phyloP scores from a whole-genome alignment of 2,113 vertebrate species.

The Ancistrus triradiatus region DNA sequence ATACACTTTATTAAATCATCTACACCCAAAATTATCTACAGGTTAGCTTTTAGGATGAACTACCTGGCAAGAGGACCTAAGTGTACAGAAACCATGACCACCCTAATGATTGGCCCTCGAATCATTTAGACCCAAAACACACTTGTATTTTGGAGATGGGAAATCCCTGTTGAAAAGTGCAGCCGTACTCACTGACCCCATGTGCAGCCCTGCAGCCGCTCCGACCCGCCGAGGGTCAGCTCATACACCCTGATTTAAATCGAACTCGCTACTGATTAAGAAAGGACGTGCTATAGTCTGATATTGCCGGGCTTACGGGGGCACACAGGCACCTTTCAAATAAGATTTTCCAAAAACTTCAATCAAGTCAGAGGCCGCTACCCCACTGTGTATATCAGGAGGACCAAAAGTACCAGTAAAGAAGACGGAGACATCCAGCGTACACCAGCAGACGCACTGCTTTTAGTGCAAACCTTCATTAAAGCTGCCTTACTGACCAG shows the following conservation, averaged over 20 bases:
- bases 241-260: too few relatives aligned
- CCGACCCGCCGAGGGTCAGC: too few relatives aligned
- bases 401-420: constrained; percentile 3
- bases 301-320: too few relatives aligned
- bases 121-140: too few relatives aligned
- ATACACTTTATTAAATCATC: neutral
- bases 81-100: neutral
- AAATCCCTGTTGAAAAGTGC: too few relatives aligned
- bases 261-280: too few relatives aligned
- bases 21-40: neutral
- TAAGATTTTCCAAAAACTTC: neutral
- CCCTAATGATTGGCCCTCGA: too few relatives aligned
- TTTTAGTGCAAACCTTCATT: constrained; percentile 98
- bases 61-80: neutral
- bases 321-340: neutral
- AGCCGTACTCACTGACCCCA: too few relatives aligned
- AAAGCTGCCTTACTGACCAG: constrained; percentile 75
- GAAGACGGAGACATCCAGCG: constrained; percentile 74
- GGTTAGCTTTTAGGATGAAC: too few relatives aligned
- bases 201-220: too few relatives aligned
- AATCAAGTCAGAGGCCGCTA: neutral
- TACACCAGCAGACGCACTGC: constrained; percentile 86
- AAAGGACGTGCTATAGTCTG: too few relatives aligned
- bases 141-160: too few relatives aligned
- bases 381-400: neutral